These are phyloP conservation scores for Oxyura jamaicensis DNA, from an alignment of 2,113 vertebrate species.

Conservation along the genomic window DNA sequence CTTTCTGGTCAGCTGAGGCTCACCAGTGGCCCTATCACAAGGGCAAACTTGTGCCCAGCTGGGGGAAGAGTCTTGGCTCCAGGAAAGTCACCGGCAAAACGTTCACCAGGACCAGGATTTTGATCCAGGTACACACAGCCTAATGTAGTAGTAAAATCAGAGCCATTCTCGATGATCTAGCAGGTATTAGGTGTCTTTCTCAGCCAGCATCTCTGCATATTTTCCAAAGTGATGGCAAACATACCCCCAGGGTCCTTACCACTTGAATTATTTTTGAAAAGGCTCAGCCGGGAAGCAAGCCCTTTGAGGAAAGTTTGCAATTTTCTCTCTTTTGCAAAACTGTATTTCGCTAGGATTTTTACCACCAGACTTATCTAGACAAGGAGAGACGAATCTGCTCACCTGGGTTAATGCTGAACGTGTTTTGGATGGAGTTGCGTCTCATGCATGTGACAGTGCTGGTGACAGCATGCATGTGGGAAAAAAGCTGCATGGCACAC, in stretches of 20 bases:
- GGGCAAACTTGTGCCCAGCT: neutral
- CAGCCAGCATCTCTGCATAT: neutral
- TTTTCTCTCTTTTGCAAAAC: neutral
- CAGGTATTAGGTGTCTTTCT: neutral
- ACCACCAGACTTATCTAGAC: rapidly evolving
- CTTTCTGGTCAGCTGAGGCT: neutral
- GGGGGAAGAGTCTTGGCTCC: neutral
- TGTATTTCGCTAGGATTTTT: neutral
- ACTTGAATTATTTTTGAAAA: neutral
- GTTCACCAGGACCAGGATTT: neutral
- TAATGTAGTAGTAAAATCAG: neutral
- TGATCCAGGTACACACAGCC: too few relatives aligned
- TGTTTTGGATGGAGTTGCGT: conserved; percentile 84
- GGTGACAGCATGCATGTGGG: conserved; percentile 92
- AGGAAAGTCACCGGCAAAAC: neutral
- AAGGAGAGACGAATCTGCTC: neutral
- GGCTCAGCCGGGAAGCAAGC: neutral
- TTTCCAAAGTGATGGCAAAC: neutral
- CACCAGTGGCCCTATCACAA: neutral
- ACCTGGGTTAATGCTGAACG: conserved; percentile 92
- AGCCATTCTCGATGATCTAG: neutral
- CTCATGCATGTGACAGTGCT: conserved; percentile 93
- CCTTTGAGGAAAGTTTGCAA: neutral
- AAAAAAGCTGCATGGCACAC: conserved; percentile 93
- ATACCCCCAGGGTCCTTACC: neutral